Percentiles rank a stretch among this genome's conserved stretches.
Evolutionary conservation across 2,113 vertebrate species (phyloP).

Genomic region (Perca schrenkii): DNA sequence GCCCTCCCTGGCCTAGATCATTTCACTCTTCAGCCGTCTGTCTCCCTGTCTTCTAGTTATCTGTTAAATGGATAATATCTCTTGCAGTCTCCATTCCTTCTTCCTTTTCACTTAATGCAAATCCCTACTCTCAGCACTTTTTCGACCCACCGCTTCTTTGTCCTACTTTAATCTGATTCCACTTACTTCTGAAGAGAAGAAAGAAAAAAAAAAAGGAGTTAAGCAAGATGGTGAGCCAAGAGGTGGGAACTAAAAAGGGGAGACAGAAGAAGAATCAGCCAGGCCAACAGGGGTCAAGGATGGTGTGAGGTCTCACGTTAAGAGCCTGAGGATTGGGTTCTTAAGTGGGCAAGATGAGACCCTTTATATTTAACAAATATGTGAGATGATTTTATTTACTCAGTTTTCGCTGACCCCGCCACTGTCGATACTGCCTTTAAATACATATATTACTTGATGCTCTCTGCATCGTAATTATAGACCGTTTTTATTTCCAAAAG

Average conservation of each 20-base stretch:
- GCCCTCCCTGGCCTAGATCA: slow-evolving; percentile 48
- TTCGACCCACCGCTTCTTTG: slow-evolving; percentile 53
- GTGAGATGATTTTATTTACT: slow-evolving; percentile 57
- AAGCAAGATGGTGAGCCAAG: slow-evolving; percentile 33
- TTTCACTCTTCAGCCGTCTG: slow-evolving; percentile 46
- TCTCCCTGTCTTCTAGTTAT: slow-evolving; percentile 60
- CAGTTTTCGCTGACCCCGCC: slow-evolving; percentile 38
- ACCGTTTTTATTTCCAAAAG: slow-evolving; percentile 49
- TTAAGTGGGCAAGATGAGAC: slow-evolving; percentile 40
- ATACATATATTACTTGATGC: slow-evolving; percentile 41
- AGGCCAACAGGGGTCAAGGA: slow-evolving; percentile 39
- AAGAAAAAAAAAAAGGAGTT: slow-evolving; percentile 9
- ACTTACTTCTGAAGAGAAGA: slow-evolving; percentile 20
- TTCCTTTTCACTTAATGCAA: slow-evolving; percentile 65
- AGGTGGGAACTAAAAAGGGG: slow-evolving; percentile 30
- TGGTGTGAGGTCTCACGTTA: slow-evolving; percentile 25
- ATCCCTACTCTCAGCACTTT: slow-evolving; percentile 70
- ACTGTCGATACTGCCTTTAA: slow-evolving; percentile 39
- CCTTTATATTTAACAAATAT: slow-evolving; percentile 69
- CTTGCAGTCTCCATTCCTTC: slow-evolving; percentile 40
- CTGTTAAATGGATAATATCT: slow-evolving; percentile 66
- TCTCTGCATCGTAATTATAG: slow-evolving; percentile 29
- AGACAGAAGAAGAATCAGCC: slow-evolving; percentile 53
- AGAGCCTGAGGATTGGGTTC: slow-evolving; percentile 48
- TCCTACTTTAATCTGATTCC: slow-evolving; percentile 74